Evolutionary conservation across 2,888 invertebrate genomes (phyloP).

Genomic region (Agrilus mali): DNA sequence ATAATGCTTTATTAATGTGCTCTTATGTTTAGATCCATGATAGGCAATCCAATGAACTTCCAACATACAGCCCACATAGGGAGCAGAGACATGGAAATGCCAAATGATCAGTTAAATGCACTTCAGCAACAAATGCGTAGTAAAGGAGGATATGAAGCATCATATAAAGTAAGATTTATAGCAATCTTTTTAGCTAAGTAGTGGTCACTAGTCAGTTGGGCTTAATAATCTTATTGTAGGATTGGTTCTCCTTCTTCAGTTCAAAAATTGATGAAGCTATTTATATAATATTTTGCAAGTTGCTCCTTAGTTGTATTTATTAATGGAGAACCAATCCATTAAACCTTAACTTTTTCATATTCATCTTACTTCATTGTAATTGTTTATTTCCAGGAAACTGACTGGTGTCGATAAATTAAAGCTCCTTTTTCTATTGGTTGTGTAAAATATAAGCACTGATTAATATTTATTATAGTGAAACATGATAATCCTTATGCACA

Average conservation of each 20-base stretch:
- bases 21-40: conserved; percentile 66
- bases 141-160: conserved; percentile 80
- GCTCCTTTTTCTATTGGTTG: neutral
- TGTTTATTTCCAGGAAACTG: conserved; percentile 12
- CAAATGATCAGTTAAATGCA: conserved; percentile 68
- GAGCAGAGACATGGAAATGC: conserved; percentile 78
- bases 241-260: too few relatives aligned
- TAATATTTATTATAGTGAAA: conserved; percentile 6
- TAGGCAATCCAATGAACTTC: conserved; percentile 90
- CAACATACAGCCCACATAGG: conserved; percentile 89
- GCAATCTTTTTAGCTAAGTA: too few relatives aligned
- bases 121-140: conserved; percentile 92
- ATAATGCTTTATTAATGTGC: too few relatives aligned
- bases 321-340: too few relatives aligned
- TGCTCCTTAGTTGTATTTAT: too few relatives aligned
- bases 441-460: conserved; percentile 3
- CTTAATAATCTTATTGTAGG: too few relatives aligned
- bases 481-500: neutral
- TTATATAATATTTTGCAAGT: too few relatives aligned
- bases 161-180: conserved; percentile 26
- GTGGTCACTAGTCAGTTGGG: too few relatives aligned
- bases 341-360: too few relatives aligned
- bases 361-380: neutral
- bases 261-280: too few relatives aligned
- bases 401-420: conserved; percentile 17